These are phyloP conservation scores for Rousettus leschenaultii DNA, from an alignment of 2,113 vertebrate species.

Conservation along the genomic window DNA sequence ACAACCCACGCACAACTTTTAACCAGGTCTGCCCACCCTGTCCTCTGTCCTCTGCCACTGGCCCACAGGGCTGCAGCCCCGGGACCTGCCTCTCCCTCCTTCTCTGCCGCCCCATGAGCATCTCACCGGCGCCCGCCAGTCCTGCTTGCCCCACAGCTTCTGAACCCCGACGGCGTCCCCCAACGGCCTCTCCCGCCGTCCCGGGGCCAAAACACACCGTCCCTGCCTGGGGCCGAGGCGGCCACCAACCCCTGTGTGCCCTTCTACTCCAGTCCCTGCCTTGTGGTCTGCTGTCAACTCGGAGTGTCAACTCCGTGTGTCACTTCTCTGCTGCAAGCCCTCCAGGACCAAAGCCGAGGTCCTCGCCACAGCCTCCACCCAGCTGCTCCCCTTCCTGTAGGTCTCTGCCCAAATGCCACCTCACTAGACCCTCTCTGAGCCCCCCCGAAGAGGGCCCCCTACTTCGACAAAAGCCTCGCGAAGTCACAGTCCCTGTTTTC, in stretches of 20 bases:
- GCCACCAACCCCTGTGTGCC: not conserved
- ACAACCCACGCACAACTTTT: not conserved
- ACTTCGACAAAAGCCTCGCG: not conserved
- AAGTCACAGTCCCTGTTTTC: not conserved
- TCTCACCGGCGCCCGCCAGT: no score
- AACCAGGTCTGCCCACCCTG: not conserved
- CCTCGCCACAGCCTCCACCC: not conserved
- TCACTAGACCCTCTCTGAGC: no score
- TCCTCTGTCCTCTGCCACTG: no score
- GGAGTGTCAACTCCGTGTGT: not conserved
- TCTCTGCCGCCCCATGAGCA: no score
- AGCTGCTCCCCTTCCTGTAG: accelerated
- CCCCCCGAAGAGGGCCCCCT: no score
- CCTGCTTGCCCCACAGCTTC: no score
- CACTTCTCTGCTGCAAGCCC: not conserved
- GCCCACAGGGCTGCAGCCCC: no score
- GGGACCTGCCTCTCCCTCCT: not conserved
- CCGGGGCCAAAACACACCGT: no score
- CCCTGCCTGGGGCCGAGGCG: not conserved
- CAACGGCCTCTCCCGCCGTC: no score
- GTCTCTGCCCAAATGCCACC: not conserved
- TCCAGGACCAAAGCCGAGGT: not conserved
- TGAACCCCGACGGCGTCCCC: no score
- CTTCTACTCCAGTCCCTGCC: not conserved
- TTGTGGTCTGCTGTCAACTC: not conserved